Conservation (phyloP, 2,888 invertebrate species). For the Gastrophysa polygoni region DNA sequence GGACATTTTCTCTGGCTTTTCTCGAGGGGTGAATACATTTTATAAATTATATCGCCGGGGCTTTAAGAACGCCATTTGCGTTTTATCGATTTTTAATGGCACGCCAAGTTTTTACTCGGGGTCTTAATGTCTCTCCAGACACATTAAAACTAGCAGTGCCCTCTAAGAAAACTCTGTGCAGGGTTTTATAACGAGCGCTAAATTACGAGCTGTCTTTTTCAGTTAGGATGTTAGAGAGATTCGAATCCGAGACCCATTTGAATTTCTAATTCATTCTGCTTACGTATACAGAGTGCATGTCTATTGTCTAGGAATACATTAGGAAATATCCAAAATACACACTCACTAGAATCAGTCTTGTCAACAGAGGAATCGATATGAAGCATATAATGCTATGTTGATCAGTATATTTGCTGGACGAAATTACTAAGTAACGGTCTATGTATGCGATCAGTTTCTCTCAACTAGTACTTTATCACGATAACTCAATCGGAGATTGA, state of each 20-base stretch:
- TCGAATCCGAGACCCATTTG: background rate
- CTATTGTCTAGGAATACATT: background rate
- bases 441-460: too few relatives aligned
- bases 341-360: too few relatives aligned
- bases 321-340: background rate
- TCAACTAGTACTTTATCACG: too few relatives aligned
- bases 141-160: slow-evolving; percentile 38
- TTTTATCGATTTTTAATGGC: slow-evolving; percentile 56
- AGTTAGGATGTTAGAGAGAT: slow-evolving; percentile 3
- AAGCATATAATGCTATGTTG: too few relatives aligned
- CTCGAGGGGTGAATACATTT: slow-evolving; percentile 55
- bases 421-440: too few relatives aligned
- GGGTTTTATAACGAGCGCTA: slow-evolving; percentile 20
- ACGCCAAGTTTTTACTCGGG: slow-evolving; percentile 43
- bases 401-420: too few relatives aligned
- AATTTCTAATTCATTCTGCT: background rate
- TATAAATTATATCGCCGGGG: slow-evolving; percentile 54
- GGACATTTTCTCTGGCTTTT: slow-evolving; percentile 52
- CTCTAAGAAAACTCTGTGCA: slow-evolving; percentile 34
- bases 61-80: slow-evolving; percentile 56
- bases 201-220: slow-evolving; percentile 13
- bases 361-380: too few relatives aligned
- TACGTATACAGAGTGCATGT: background rate
- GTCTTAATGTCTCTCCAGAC: slow-evolving; percentile 41
- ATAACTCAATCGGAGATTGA: too few relatives aligned